Evolutionary conservation across 2,113 vertebrate species (phyloP).

Genomic region (Ptyas mucosa): DNA sequence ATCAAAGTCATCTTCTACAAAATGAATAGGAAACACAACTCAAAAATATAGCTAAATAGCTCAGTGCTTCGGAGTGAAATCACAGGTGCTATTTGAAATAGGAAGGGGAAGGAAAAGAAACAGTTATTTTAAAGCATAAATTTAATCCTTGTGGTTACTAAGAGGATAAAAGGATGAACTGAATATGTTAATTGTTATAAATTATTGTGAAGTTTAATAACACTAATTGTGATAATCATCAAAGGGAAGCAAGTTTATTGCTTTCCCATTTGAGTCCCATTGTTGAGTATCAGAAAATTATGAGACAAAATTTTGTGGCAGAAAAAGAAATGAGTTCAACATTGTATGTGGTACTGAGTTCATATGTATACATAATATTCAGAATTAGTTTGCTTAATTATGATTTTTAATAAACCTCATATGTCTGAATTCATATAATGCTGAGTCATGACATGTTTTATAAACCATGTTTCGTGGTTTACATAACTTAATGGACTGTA

Average conservation of each 20-base stretch:
- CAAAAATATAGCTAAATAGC: not conserved
- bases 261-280: not conserved
- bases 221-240: not conserved
- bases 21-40: constrained; percentile 44
- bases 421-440: not conserved
- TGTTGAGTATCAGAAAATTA: not conserved
- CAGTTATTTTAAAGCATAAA: not conserved
- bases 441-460: not conserved
- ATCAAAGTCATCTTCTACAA: constrained; percentile 45
- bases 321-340: not conserved
- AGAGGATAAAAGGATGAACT: not conserved
- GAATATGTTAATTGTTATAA: not conserved
- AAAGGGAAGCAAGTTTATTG: not conserved
- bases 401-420: not conserved
- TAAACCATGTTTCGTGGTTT: not conserved
- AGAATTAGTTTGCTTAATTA: not conserved
- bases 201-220: not conserved
- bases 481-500: not conserved
- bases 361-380: not conserved
- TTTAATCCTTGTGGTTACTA: not conserved
- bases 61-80: not conserved
- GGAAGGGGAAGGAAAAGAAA: not conserved
- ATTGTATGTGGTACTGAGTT: not conserved
- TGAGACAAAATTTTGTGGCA: not conserved
- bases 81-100: not conserved